Percentiles rank a stretch among this genome's conserved stretches.
Conservation (phyloP, 2,888 invertebrate species). For the Anaspis maculata region DNA sequence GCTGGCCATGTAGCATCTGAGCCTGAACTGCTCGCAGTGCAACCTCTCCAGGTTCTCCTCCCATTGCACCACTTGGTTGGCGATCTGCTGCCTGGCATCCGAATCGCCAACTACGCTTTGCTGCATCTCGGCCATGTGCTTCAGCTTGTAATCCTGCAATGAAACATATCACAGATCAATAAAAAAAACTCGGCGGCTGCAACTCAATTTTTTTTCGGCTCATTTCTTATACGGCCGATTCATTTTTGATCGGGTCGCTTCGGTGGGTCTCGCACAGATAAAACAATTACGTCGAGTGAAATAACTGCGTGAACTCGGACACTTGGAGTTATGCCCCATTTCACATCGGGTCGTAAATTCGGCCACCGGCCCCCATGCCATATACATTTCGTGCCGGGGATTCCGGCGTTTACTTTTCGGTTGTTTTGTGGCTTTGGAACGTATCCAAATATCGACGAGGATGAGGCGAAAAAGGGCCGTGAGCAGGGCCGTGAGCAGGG, state of each 20-base stretch:
- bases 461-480: too few relatives aligned
- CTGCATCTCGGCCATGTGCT: slow-evolving; percentile 98
- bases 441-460: slow-evolving; percentile 14
- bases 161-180: neutral
- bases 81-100: slow-evolving; percentile 85
- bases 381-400: slow-evolving; percentile 6
- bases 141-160: slow-evolving; percentile 86
- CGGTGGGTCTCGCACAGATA: slow-evolving; percentile 5
- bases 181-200: neutral
- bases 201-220: too few relatives aligned
- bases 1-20: slow-evolving; percentile 95
- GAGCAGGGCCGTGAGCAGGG: too few relatives aligned
- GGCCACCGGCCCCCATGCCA: too few relatives aligned
- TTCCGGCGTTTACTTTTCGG: slow-evolving; percentile 14
- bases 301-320: slow-evolving; percentile 18
- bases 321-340: slow-evolving; percentile 18
- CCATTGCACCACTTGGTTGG: slow-evolving; percentile 90
- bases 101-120: slow-evolving; percentile 92
- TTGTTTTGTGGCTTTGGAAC: slow-evolving; percentile 17
- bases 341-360: slow-evolving; percentile 19
- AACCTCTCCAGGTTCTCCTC: slow-evolving; percentile 93
- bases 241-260: neutral
- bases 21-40: slow-evolving; percentile 93
- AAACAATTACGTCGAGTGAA: slow-evolving; percentile 18
- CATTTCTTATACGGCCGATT: too few relatives aligned